These are phyloP conservation scores for Ochotona princeps DNA, from an alignment of 2,113 vertebrate genomes.

Conservation along the genomic window DNA sequence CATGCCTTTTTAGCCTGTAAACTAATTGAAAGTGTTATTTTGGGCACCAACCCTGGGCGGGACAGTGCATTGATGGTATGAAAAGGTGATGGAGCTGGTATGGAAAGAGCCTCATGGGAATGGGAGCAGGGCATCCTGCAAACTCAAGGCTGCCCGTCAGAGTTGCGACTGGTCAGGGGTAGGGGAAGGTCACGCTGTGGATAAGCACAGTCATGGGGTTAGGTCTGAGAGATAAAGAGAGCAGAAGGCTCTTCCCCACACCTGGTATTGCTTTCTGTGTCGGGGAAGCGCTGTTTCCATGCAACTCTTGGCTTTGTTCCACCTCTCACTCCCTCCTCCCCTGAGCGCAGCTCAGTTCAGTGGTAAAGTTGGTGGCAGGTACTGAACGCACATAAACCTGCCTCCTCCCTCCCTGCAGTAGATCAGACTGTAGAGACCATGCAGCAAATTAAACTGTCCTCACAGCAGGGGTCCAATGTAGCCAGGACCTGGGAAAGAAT, in stretches of 20 bases:
- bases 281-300: neutral
- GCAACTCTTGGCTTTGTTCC: neutral
- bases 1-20: neutral
- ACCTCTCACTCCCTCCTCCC: neutral
- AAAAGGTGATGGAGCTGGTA: neutral
- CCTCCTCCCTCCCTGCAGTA: neutral
- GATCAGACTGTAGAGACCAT: neutral
- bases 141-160: neutral
- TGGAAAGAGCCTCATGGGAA: neutral
- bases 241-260: neutral
- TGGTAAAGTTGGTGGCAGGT: neutral
- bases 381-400: neutral
- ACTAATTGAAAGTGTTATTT: neutral
- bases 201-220: neutral
- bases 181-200: neutral
- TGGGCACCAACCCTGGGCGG: neutral
- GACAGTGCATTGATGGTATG: neutral
- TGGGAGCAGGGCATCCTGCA: neutral
- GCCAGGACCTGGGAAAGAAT: neutral
- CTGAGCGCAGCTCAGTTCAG: neutral
- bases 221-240: neutral
- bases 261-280: neutral
- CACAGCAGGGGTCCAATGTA: rapidly evolving
- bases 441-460: neutral
- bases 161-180: too few species aligned